These are phyloP conservation scores for Alca torda DNA, from an alignment of 2,797 vertebrate species.

Conservation along the genomic window DNA sequence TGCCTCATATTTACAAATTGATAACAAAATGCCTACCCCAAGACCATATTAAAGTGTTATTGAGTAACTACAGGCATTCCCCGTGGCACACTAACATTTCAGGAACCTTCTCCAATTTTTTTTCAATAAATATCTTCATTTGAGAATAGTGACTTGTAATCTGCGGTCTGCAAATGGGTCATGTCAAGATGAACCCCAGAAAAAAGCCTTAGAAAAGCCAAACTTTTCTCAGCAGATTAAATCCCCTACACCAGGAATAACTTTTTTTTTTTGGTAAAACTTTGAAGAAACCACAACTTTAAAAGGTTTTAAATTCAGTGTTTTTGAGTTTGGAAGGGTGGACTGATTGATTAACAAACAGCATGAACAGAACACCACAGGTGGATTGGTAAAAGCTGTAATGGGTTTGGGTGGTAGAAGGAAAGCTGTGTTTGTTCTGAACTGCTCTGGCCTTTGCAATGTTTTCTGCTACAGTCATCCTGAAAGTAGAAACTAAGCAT, in stretches of 20 bases:
- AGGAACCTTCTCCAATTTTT: background rate
- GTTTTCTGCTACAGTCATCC: background rate
- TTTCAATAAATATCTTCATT: background rate
- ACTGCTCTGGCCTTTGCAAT: background rate
- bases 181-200: background rate
- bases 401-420: background rate
- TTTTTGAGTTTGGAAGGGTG: background rate
- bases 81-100: background rate
- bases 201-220: background rate
- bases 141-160: background rate
- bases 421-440: background rate
- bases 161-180: background rate
- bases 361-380: background rate
- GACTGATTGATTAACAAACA: background rate
- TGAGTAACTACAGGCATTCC: background rate
- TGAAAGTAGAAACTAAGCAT: background rate
- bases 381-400: background rate
- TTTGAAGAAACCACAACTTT: background rate
- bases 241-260: background rate
- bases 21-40: background rate
- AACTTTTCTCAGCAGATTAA: background rate
- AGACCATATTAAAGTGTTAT: background rate
- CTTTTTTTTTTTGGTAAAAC: background rate
- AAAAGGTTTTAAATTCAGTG: background rate
- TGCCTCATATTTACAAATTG: background rate